Percentiles rank a stretch among this genome's conserved stretches.
Conservation (phyloP, 2,113 vertebrate genomes). For the Lycaon pictus region DNA sequence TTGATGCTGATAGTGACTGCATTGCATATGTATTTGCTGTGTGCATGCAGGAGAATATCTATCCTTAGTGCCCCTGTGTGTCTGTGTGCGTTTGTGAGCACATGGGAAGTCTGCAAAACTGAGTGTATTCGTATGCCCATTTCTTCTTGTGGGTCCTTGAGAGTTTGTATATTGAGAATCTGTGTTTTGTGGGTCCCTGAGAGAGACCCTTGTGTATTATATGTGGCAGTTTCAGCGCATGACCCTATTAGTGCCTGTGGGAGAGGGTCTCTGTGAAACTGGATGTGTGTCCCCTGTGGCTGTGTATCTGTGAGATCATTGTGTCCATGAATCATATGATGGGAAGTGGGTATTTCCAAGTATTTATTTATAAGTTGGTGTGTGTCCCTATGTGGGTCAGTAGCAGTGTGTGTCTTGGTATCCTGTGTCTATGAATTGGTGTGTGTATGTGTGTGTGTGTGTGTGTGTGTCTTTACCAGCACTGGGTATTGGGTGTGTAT, state of each 20-base stretch:
- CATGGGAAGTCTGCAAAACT: background rate
- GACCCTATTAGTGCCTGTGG: background rate
- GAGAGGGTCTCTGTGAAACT: background rate
- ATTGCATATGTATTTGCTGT: background rate
- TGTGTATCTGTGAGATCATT: background rate
- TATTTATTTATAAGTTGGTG: background rate
- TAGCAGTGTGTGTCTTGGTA: too few relatives aligned
- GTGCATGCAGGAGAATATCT: background rate
- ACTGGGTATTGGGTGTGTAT: background rate
- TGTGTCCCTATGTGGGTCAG: background rate
- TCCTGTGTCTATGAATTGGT: background rate
- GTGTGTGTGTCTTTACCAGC: background rate
- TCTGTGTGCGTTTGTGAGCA: background rate
- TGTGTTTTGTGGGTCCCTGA: background rate
- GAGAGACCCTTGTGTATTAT: background rate
- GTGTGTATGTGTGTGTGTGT: background rate
- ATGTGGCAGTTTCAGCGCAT: background rate
- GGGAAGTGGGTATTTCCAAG: background rate
- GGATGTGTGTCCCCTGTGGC: background rate
- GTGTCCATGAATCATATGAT: background rate
- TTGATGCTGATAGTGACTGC: background rate
- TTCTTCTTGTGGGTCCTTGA: background rate
- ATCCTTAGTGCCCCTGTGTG: background rate
- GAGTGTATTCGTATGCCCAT: background rate
- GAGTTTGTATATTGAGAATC: background rate